Conservation (phyloP, 1,140 invertebrate genomes). For the Aphaenogaster ashmeadi region DNA sequence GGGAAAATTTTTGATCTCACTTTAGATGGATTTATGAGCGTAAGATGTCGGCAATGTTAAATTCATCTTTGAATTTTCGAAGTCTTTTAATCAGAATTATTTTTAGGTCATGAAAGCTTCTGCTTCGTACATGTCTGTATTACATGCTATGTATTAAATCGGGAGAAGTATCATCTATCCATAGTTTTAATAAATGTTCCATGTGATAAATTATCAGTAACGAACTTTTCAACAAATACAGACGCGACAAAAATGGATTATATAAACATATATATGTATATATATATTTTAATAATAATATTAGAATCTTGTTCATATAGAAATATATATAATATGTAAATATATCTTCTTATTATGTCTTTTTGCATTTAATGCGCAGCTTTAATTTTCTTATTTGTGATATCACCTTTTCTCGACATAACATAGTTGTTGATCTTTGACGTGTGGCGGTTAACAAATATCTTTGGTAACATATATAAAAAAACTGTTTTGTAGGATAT, state of each 20-base stretch:
- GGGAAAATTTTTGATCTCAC: slow-evolving; percentile 68
- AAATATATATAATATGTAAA: not conserved
- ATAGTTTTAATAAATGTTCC: not conserved
- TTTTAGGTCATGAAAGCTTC: slow-evolving; percentile 60
- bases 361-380: not conserved
- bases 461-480: not conserved
- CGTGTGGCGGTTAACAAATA: too few relatives aligned
- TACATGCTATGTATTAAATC: slow-evolving; percentile 46
- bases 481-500: too few relatives aligned
- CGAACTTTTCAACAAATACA: not conserved
- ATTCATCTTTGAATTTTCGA: too few relatives aligned
- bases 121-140: slow-evolving; percentile 55
- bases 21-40: slow-evolving; percentile 62
- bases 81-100: not conserved
- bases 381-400: not conserved
- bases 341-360: not conserved
- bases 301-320: not conserved
- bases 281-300: slow-evolving; percentile 21
- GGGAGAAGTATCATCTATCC: not conserved
- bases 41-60: slow-evolving; percentile 22
- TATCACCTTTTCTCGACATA: not conserved
- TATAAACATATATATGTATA: not conserved
- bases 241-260: not conserved
- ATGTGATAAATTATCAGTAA: not conserved
- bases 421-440: too few relatives aligned